Percentiles rank a stretch among this genome's conserved stretches.
Evolutionary conservation across 2,113 vertebrate genomes (phyloP).

Genomic region (Ictidomys tridecemlineatus): DNA sequence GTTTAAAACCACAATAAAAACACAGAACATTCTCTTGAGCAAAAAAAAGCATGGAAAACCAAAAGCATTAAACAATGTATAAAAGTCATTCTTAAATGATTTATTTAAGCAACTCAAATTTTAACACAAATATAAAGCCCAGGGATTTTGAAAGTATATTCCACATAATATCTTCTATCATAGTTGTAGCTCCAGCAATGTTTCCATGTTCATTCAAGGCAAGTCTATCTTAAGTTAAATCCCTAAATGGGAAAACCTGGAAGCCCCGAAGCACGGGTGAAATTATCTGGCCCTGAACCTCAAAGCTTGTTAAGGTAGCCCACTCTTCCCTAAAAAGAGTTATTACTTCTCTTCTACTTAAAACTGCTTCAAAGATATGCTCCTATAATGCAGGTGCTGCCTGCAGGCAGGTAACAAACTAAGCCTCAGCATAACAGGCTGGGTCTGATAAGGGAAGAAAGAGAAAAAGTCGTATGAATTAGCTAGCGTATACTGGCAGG

Average conservation of each 20-base stretch:
- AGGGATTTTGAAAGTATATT: not conserved
- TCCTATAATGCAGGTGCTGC: not conserved
- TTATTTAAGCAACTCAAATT: not conserved
- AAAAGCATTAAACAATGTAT: not conserved
- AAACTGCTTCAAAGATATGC: not conserved
- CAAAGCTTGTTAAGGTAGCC: not conserved
- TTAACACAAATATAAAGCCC: not conserved
- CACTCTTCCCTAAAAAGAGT: not conserved
- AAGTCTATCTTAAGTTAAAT: not conserved
- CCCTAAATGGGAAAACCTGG: not conserved
- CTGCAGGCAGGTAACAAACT: not conserved
- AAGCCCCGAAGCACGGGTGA: not conserved
- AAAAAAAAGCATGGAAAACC: not conserved
- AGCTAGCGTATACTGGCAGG: not conserved
- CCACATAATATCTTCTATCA: not conserved
- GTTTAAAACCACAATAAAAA: constrained; percentile 15
- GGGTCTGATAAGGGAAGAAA: not conserved
- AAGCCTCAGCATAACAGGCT: not conserved
- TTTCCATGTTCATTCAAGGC: not conserved
- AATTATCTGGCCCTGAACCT: not conserved
- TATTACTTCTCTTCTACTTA: not conserved
- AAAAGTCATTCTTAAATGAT: not conserved
- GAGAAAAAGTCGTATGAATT: not conserved
- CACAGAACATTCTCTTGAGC: not conserved
- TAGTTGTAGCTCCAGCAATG: not conserved